Percentiles rank a stretch among this genome's conserved stretches.
Conservation (phyloP, 2,888 invertebrate species). For the Hyalella azteca region DNA sequence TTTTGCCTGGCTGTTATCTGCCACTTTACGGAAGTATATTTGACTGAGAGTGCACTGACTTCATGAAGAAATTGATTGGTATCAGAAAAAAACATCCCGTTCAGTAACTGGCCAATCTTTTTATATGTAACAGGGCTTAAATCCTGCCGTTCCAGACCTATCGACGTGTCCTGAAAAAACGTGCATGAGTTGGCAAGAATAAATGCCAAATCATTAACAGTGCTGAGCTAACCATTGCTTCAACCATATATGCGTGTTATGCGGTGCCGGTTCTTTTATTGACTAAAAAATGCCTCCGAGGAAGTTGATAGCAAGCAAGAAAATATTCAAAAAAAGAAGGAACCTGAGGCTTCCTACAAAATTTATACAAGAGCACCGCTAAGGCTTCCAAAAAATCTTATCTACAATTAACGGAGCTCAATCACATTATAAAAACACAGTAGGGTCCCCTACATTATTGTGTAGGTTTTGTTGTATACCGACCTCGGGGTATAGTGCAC, state of each 20-base stretch:
- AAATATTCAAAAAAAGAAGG: conserved; percentile 17
- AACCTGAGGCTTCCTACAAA: neutral
- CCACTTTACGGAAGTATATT: neutral
- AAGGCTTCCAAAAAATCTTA: neutral
- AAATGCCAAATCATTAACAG: neutral
- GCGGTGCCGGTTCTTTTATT: too few species aligned
- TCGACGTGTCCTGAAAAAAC: conserved; percentile 7
- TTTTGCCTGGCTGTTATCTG: neutral
- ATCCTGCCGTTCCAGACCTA: neutral
- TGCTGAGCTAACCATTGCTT: too few species aligned
- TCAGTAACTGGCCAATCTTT: conserved; percentile 10
- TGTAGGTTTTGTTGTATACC: too few species aligned
- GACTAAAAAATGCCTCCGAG: too few species aligned
- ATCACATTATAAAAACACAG: neutral
- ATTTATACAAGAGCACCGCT: neutral
- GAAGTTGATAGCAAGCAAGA: too few species aligned
- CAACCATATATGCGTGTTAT: too few species aligned
- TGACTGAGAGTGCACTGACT: conserved; percentile 15
- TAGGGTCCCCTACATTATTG: neutral
- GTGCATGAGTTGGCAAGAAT: conserved; percentile 13
- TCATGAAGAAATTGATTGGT: neutral
- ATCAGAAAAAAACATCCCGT: conserved; percentile 28
- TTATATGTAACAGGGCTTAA: conserved; percentile 11
- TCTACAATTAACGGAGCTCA: conserved; percentile 3
- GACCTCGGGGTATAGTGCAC: too few species aligned